phyloP scores from a whole-genome alignment of 2,888 invertebrate species.

The Scrobipalpa atriplicella region DNA sequence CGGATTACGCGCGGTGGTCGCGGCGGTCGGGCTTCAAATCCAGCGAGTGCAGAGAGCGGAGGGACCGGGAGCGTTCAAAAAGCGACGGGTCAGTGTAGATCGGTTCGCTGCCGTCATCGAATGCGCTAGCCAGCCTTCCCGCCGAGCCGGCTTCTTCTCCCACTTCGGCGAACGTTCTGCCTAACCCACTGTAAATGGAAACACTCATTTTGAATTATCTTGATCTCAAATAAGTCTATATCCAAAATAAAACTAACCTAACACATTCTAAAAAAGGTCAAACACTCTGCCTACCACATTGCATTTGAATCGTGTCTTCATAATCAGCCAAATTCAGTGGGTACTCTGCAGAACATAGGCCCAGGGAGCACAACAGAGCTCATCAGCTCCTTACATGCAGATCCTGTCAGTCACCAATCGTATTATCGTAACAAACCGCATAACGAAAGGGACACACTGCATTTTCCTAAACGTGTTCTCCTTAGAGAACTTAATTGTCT shows the following conservation, averaged over 20 bases:
- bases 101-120: constrained; percentile 95
- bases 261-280: not conserved
- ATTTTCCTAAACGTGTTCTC: not conserved
- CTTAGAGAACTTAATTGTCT: not conserved
- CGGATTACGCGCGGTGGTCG: constrained; percentile 64
- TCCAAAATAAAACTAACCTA: not conserved
- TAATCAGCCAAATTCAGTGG: too few relatives aligned
- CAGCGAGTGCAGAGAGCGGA: constrained; percentile 85
- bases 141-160: constrained; percentile 76
- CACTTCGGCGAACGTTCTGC: constrained; percentile 70
- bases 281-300: too few relatives aligned
- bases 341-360: too few relatives aligned
- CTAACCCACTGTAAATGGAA: constrained; percentile 63
- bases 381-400: too few relatives aligned
- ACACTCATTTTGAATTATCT: not conserved
- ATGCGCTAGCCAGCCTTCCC: constrained; percentile 79
- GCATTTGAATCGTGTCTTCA: too few relatives aligned
- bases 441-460: too few relatives aligned
- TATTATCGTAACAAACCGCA: too few relatives aligned
- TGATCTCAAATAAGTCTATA: not conserved
- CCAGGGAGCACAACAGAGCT: too few relatives aligned
- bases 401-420: too few relatives aligned
- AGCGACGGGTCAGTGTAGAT: constrained; percentile 96
- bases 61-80: constrained; percentile 92
- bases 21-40: constrained; percentile 78